phyloP scores from a whole-genome alignment of 1,140 invertebrate species.

The Solenopsis fugax region DNA sequence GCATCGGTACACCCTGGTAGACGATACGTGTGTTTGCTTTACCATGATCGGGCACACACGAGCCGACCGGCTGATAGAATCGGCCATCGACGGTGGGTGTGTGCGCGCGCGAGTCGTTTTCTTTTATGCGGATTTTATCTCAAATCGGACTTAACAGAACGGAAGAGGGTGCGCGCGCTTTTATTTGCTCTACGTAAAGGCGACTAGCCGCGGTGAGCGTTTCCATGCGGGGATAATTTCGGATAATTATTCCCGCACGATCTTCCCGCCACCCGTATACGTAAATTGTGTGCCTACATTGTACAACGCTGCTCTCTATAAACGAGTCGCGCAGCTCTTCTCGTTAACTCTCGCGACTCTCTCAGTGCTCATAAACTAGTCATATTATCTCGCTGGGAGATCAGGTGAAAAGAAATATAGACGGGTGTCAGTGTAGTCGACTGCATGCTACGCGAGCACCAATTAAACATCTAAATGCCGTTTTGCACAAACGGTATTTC shows the following conservation, averaged over 20 bases:
- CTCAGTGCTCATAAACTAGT: conserved; percentile 15
- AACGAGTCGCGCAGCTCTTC: conserved; percentile 29
- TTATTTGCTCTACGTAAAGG: conserved; percentile 35
- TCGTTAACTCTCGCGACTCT: not conserved
- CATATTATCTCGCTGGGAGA: conserved; percentile 20
- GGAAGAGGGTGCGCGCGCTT: conserved; percentile 24
- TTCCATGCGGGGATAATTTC: conserved; percentile 38
- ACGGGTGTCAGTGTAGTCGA: not conserved
- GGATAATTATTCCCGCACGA: conserved; percentile 41
- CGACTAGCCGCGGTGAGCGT: conserved; percentile 6
- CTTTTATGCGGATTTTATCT: conserved; percentile 60
- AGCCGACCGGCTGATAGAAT: conserved; percentile 67
- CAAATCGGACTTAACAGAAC: conserved; percentile 36
- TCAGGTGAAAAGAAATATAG: conserved; percentile 5
- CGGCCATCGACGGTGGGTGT: conserved; percentile 59
- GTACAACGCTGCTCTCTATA: not conserved
- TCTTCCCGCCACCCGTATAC: not conserved
- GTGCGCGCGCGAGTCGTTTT: conserved; percentile 47
- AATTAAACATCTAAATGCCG: conserved; percentile 24
- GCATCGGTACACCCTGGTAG: conserved; percentile 68
- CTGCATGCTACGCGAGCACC: conserved; percentile 1
- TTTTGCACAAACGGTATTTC: conserved; percentile 11
- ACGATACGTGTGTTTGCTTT: conserved; percentile 78
- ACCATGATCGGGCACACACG: conserved; percentile 70
- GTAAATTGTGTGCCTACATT: conserved; percentile 12